Base-by-base conservation (phyloP, 2,797 vertebrate species). In the Chloroceryle inda region DNA sequence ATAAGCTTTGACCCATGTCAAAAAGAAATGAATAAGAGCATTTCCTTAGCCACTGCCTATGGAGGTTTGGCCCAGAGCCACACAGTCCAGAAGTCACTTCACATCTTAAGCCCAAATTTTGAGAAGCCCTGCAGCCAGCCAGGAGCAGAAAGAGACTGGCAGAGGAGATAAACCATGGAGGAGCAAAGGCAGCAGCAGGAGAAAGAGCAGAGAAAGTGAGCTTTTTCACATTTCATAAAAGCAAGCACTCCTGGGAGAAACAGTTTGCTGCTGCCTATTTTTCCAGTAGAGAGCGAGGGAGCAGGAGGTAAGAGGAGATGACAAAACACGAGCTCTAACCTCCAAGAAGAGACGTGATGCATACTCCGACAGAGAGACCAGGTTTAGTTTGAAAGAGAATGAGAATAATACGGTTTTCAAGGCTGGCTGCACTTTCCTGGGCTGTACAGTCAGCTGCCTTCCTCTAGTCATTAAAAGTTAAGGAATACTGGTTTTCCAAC, bases 71-170 rank as follows among this genome's bases (percentile, higher is more conserved):
- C 80, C 53, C n/a, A 58, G 59, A 92, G 90, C 50, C 83, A 55
- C 56, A n/a, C 42, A 66, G 26, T 58, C 38, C 58, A 88, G 42
- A 71, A 92, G 73, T 92, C 93, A 56, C n/a, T 84, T 92, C 17
- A 29, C 35, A 66, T 94, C 86, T 93, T 72, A 62, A 93, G 92
- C 58, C 7, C 33, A 47, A 17, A 29, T 93, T 90, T 90, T 93
- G 92, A 97, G 64, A 92, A 82, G 80, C 42, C 59, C 92, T 73
- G 77, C 37, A 86, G 92, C 26, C 45, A 94, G 27, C 6, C 38
- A 73, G 42, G 20, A 90, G 55, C 45, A 75, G 66, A 75, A 68
- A 62, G 49, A 63, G 62, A 62, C 40, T 76, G 44, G 9, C 35
- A 83, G 38, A 63, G 40, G 37, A 74, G 12, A 37, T 37, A 88